Evolutionary conservation across 1,140 invertebrate species (phyloP), one percentile per base, ranked within the genome.

Genomic region (Neomicropteryx cornuta): DNA sequence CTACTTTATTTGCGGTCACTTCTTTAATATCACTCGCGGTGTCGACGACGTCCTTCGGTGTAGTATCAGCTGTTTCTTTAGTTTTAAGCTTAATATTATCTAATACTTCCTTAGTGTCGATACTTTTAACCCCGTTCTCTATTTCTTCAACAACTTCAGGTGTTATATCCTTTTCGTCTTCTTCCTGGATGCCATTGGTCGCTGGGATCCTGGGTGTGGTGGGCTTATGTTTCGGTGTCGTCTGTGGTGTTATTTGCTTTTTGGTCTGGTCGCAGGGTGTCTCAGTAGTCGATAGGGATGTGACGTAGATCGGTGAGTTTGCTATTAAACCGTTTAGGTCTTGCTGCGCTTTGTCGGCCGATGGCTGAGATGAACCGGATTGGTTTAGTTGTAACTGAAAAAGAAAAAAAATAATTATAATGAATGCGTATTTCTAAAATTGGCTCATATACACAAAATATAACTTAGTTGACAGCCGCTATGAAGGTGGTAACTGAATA

Each of bases 261-360:
- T 47, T 41, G 45, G 45, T 4, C 43, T 18, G 23, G 41, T 19
- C n/a, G 19, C 28, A 14, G 36, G 11, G 70, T 66, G 18, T 71
- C 63, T 47, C 76, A 75, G 50, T 74, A 76, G 48, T 75, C 73
- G 49, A 72, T 75, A 79, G 76, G 36, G 80, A 83, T 34, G 82
- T 86, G 39, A 85, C 81, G 67, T 86, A 87, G 40, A 87, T 83
- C 17, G 81, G 78, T 21, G 77, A 77, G 55, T 73, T 78, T 46
- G 77, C 77, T 43, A 82, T 78, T 55, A 81, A 77, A 14, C 78
- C 78, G 68, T 81, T 81, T 41, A 80, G 60, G 43, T 83, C 79
- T 55, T 77, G 75, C 41, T 68, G 63, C 20, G 60, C 47, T 18
- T 55, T 49, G 28, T 47, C 43, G 51, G 43, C 39, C 37, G 60